These are phyloP conservation scores for Argynnis bischoffii DNA, from an alignment of 2,888 invertebrate species.

Conservation along the genomic window DNA sequence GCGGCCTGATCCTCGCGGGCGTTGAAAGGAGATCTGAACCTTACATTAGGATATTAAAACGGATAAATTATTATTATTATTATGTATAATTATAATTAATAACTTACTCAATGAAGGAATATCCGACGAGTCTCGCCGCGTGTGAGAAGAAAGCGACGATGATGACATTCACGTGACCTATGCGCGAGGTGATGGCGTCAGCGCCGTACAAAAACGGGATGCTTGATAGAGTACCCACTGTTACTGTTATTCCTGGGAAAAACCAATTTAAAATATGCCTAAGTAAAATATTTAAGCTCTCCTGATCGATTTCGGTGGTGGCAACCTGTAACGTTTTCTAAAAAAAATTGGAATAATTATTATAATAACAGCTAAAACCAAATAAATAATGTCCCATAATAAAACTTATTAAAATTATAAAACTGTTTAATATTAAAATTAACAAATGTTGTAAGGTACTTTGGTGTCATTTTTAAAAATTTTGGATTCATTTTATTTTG, in stretches of 20 bases:
- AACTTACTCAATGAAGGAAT: conserved; percentile 92
- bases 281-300: neutral
- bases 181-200: conserved; percentile 89
- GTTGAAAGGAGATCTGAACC: too few relatives aligned
- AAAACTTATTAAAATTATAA: too few relatives aligned
- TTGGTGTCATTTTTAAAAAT: too few relatives aligned
- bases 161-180: conserved; percentile 92
- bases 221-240: conserved; percentile 91
- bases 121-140: conserved; percentile 90
- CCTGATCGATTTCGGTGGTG: too few relatives aligned
- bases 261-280: neutral
- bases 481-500: too few relatives aligned
- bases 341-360: neutral
- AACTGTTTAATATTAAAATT: too few relatives aligned
- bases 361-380: too few relatives aligned
- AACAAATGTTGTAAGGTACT: too few relatives aligned
- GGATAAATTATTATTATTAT: too few relatives aligned
- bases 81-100: conserved; percentile 11
- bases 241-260: conserved; percentile 88
- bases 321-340: neutral
- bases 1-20: too few relatives aligned
- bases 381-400: too few relatives aligned
- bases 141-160: conserved; percentile 93
- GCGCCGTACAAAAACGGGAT: conserved; percentile 93
- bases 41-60: too few relatives aligned